A percentile compares a stretch with the other conserved stretches of the same genome.
These are phyloP conservation scores for Campoplex nolae DNA, from an alignment of 2,888 invertebrate species.

Conservation along the genomic window DNA sequence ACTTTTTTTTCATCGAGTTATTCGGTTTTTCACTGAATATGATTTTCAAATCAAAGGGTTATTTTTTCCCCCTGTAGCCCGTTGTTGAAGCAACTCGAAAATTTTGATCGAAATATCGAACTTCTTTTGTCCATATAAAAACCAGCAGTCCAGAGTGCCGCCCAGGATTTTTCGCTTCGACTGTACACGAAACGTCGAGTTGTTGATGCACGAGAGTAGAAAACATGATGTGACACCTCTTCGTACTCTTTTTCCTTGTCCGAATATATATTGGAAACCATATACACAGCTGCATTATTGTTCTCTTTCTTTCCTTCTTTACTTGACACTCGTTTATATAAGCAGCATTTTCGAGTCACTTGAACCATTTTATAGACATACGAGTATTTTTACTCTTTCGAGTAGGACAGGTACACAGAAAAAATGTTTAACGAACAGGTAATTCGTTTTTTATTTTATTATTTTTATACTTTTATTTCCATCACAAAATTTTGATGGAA, in stretches of 20 bases:
- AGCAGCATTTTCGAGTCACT: slow-evolving; percentile 6
- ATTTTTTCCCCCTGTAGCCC: no score
- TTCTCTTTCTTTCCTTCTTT: neutral
- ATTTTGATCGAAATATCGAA: neutral
- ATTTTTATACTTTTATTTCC: no score
- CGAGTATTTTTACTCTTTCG: no score
- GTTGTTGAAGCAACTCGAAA: no score
- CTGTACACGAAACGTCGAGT: slow-evolving; percentile 1
- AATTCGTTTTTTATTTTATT: neutral
- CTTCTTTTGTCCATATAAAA: no score
- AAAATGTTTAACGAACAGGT: neutral
- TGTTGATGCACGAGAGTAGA: slow-evolving; percentile 21
- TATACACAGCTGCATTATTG: slow-evolving; percentile 42
- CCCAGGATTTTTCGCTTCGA: neutral
- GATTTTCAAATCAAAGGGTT: no score
- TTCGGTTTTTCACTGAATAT: no score
- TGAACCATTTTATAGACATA: slow-evolving; percentile 12
- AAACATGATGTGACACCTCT: slow-evolving; percentile 8
- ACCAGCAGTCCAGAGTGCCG: neutral
- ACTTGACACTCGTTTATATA: slow-evolving; percentile 20
- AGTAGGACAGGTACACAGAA: neutral
- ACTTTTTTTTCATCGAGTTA: no score
- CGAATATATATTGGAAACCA: slow-evolving; percentile 42
- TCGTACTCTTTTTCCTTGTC: slow-evolving; percentile 13
- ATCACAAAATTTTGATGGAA: neutral